A percentile compares a stretch with the other conserved stretches of the same genome.
These are phyloP conservation scores for Ceyx melanurus DNA, from an alignment of 2,113 vertebrate species.

Conservation along the genomic window DNA sequence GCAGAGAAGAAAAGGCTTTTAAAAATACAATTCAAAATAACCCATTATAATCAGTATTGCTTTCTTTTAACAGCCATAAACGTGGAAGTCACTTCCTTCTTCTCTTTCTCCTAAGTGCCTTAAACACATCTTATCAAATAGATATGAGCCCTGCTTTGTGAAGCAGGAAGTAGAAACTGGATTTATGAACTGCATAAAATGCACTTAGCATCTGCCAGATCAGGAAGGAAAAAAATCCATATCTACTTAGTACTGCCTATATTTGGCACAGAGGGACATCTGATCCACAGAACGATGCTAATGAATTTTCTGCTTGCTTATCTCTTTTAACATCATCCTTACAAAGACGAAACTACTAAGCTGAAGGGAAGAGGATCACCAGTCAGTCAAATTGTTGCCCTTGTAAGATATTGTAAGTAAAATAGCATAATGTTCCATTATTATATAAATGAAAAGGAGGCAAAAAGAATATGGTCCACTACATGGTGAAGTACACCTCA, in stretches of 20 bases:
- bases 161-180: conserved; percentile 34
- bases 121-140: conserved; percentile 38
- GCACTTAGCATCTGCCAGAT: conserved; percentile 25
- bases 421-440: background rate
- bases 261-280: conserved; percentile 40
- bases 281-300: conserved; percentile 13
- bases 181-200: conserved; percentile 60
- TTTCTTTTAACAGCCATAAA: conserved; percentile 1
- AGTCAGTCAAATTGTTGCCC: background rate
- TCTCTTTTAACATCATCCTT: background rate
- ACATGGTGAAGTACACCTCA: background rate
- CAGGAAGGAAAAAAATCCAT: conserved; percentile 26
- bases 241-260: conserved; percentile 28
- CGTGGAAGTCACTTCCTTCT: background rate
- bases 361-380: background rate
- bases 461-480: background rate
- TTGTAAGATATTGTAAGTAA: background rate
- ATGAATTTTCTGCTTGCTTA: conserved; percentile 23
- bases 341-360: background rate
- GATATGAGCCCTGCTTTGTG: conserved; percentile 20
- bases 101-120: background rate
- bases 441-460: background rate
- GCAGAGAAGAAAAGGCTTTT: background rate
- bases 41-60: background rate
- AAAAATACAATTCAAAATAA: background rate